Evolutionary conservation across 2,888 invertebrate genomes (phyloP).

Genomic region (Tenodera sinensis): DNA sequence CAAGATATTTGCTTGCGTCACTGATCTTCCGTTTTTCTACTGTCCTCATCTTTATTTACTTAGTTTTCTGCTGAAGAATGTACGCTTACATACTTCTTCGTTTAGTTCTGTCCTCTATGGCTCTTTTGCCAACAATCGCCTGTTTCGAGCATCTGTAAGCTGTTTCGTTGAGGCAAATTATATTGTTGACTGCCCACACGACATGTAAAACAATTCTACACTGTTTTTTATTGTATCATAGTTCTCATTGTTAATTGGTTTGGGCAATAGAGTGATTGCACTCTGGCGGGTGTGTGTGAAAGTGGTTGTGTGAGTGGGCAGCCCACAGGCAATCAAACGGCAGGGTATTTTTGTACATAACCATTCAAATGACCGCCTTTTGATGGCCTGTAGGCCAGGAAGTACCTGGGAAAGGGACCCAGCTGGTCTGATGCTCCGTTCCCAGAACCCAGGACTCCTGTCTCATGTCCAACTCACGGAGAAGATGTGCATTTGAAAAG

Average conservation of each 20-base stretch:
- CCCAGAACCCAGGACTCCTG: not conserved
- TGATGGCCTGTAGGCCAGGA: not conserved
- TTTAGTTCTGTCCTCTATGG: not conserved
- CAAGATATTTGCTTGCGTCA: not conserved
- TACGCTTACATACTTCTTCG: not conserved
- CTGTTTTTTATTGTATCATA: conserved; percentile 9
- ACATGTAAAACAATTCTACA: not conserved
- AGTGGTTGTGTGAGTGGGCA: not conserved
- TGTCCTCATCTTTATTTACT: not conserved
- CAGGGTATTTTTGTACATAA: not conserved
- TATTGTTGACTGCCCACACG: conserved; percentile 16
- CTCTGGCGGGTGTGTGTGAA: not conserved
- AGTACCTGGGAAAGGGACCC: not conserved
- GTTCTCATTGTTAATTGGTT: conserved; percentile 4
- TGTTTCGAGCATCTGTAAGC: conserved; percentile 26
- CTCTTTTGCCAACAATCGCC: not conserved
- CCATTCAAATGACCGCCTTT: not conserved
- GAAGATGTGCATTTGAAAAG: not conserved
- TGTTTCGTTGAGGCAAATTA: conserved; percentile 28
- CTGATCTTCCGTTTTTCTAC: not conserved
- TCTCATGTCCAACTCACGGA: not conserved
- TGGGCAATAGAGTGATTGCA: not conserved
- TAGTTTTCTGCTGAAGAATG: not conserved
- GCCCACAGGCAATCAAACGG: not conserved
- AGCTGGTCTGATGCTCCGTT: not conserved